Evolutionary conservation across 2,797 vertebrate genomes (phyloP), one percentile per base, ranked within the genome.

Genomic region (Telmatherina bonti): DNA sequence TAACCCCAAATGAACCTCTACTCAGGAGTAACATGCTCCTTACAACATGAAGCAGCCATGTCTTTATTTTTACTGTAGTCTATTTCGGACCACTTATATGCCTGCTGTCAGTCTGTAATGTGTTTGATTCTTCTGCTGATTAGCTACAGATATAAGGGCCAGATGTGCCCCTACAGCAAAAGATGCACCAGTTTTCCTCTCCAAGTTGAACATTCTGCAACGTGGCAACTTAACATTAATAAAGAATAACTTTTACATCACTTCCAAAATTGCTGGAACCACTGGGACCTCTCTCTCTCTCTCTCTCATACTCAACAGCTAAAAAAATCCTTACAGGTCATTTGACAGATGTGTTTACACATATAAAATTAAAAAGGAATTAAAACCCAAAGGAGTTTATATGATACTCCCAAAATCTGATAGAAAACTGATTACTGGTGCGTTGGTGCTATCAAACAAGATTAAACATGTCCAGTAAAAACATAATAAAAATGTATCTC

Each of bases 1-100:
- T 70, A 51, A 22, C 43, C 20, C n/a, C 7, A 35, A 74, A 53
- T 54, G 2, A 74, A 63, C 38, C 20, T 35, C 52, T 11, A 16
- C 26, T 56, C 18, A 49, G 60, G 45, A 24, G 38, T n/a, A 41
- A 41, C 11, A 8, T 15, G 35, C 60, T n/a, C 54, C 33, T 24
- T 22, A 9, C 20, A 66, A 56, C 15, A 43, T 43, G 41, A 43
- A 43, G 41, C 41, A 1, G 41, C 7, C 18, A n/a, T n/a, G n/a
- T n/a, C n/a, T n/a, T n/a, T n/a, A n/a, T n/a, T n/a, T n/a, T n/a
- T n/a, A n/a, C n/a, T n/a, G n/a, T n/a, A n/a, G n/a, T n/a, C n/a
- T n/a, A n/a, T n/a, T n/a, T n/a, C n/a, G n/a, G n/a, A n/a, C n/a
- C n/a, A n/a, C n/a, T n/a, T n/a, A n/a, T n/a, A 41, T 41, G 38